Evolutionary conservation across 2,888 invertebrate genomes (phyloP), one percentile per base, ranked within the genome.

Genomic region (Halictus quadricinctus): DNA sequence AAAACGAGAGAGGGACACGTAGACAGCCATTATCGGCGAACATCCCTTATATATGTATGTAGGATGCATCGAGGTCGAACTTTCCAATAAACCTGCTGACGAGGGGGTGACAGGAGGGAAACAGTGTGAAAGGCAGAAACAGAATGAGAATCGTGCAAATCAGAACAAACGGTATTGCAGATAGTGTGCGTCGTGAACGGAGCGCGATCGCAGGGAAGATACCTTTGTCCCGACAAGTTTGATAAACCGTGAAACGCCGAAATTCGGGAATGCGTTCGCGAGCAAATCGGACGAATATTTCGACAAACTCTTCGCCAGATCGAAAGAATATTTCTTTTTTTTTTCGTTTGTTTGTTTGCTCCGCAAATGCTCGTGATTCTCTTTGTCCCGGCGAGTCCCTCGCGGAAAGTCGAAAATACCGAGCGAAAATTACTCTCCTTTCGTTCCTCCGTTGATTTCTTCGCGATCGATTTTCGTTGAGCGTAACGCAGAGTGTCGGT

Each of bases 41-140:
- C 86, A 74, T 84, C 88, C 86, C 88, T 88, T 82, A 85, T 85
- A 78, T 85, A 76, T 79, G 84, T 85, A 76, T 79, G 84, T 87
- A 86, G 83, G 88, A 81, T 90, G 88, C 88, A 90, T 84, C 83
- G 82, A 80, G 85, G 80, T 90, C 88, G 83, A 89, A 88, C 87
- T 90, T 87, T 87, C 90, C 89, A 88, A 90, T 90, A 90, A 90
- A 89, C 82, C 80, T 69, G 48, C 70, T 46, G 73, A 75, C 80
- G 58, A 72, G 76, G 64, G 80, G 75, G 18, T 46, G 12, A 85
- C 66, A 79, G 80, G 76, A 60, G 64, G 72, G 66, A 74, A 81
- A 77, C 54, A 69, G 80, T 72, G 85, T 76, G 79, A 73, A 83
- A 85, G 80, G 70, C 69, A 76, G 83, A 69, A 66, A 86, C 79